phyloP scores from a whole-genome alignment of 2,797 vertebrate species.

The Spea hammondii region DNA sequence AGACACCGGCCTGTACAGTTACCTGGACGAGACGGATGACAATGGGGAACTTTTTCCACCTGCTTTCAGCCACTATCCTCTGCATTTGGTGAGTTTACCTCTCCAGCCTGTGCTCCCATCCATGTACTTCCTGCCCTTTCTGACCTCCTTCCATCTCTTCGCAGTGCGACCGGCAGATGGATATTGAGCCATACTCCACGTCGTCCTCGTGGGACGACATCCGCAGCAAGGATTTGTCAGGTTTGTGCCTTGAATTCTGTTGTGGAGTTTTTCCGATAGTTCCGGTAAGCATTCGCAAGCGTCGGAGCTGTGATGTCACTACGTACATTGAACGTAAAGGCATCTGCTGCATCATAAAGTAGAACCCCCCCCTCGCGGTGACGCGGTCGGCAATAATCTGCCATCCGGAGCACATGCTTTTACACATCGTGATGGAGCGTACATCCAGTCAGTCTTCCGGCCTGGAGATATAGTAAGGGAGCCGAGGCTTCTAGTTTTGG shows the following conservation, averaged over 20 bases:
- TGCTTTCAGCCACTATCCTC: slow-evolving; percentile 14
- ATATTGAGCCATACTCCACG: slow-evolving; percentile 25
- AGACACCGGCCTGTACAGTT: slow-evolving; percentile 41
- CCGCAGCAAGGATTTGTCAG: slow-evolving; percentile 34
- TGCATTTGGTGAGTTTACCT: slow-evolving; percentile 26
- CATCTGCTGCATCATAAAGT: neutral
- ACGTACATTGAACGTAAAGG: neutral
- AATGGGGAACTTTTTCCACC: slow-evolving; percentile 14
- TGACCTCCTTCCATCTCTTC: neutral
- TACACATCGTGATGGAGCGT: too few species aligned
- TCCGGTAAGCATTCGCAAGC: too few species aligned
- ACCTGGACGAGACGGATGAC: slow-evolving; percentile 32
- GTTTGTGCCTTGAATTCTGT: neutral
- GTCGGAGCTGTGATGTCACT: too few species aligned
- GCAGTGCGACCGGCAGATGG: slow-evolving; percentile 34
- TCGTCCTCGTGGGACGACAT: slow-evolving; percentile 32
- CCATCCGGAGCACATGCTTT: too few species aligned
- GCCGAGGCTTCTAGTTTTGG: too few species aligned
- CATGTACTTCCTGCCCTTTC: neutral
- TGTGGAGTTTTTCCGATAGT: too few species aligned
- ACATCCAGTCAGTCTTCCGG: too few species aligned
- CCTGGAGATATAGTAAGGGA: too few species aligned
- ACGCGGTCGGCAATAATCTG: too few species aligned
- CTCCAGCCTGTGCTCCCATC: neutral
- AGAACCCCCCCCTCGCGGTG: too few species aligned